phyloP scores from a whole-genome alignment of 2,113 vertebrate genomes.

The Lathamus discolor region DNA sequence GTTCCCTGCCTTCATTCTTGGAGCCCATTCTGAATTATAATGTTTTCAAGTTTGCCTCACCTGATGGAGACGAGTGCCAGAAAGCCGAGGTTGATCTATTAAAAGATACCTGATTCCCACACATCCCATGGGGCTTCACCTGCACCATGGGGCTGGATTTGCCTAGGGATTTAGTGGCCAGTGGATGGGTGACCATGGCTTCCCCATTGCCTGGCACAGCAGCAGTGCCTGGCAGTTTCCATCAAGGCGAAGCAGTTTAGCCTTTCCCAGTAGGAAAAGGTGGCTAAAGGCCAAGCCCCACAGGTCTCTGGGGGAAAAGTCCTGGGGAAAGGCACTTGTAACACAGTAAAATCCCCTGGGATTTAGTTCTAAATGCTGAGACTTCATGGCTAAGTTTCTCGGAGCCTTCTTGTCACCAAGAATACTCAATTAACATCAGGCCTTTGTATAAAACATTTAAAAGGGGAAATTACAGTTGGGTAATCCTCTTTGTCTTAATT shows the following conservation, averaged over 20 bases:
- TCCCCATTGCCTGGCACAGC: neutral
- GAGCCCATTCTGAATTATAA: neutral
- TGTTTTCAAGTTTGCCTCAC: conserved; percentile 1
- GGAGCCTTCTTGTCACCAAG: conserved; percentile 25
- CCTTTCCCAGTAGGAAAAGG: accelerated
- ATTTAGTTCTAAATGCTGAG: neutral
- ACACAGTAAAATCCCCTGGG: neutral
- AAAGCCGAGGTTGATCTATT: neutral
- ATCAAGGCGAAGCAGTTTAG: neutral
- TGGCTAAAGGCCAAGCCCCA: neutral
- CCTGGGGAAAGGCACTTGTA: neutral
- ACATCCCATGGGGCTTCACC: accelerated
- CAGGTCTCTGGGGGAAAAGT: neutral
- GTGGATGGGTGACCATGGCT: neutral
- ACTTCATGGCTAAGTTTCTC: neutral
- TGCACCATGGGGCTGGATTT: neutral
- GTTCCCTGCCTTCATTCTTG: neutral
- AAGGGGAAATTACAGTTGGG: conserved; percentile 50
- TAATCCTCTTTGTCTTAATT: conserved; percentile 62
- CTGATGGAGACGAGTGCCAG: neutral
- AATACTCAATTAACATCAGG: conserved; percentile 23
- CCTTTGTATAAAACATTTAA: conserved; percentile 42
- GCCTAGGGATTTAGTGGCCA: neutral
- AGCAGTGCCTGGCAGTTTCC: neutral
- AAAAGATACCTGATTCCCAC: neutral